Evolutionary conservation across 1,140 invertebrate genomes (phyloP), one percentile per base, ranked within the genome.

Genomic region (Aplysia californica): DNA sequence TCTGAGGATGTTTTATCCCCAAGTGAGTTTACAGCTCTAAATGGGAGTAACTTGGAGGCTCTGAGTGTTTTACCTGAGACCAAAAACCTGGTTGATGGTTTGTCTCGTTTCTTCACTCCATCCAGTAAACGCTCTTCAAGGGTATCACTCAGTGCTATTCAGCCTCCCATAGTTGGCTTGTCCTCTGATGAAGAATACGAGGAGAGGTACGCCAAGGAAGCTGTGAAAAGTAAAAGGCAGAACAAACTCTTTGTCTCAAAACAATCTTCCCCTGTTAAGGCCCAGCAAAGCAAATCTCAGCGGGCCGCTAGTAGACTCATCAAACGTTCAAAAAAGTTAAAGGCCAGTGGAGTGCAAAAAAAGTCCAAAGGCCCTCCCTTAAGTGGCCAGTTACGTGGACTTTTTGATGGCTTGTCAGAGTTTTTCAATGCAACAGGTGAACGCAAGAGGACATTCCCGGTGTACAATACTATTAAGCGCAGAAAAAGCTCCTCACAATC

Each of bases 381-480:
- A 33, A 90, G 91, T 80, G 92, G 93, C 5, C 94, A 94, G 79
- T 86, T 96, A 18, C 94, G 93, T 69, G 93, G 94, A 29, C 89
- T 96, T 0, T 96, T 94, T 89, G 95, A 96, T 87, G 95, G 95
- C 2, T 90, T 96, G 10, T 96, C 95, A 76, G 95, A 96, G 87
- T 93, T 96, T 80, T 96, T 95, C 85, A 93, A 94, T 50, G 92
- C 93, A 33, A 92, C 93, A 6, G 91, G 91, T 61, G 92, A 92
- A 71, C 82, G 93, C 82, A 86, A 92, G 82, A 87, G 93, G 56
- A 87, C 88, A 85, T 82, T 79, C 58, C 68, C 78, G 58, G 73
- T 82, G 56, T 82, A 84, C 78, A 81, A 73, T 75, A 56, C 64
- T 39, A 23, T 70, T 26, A 67, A 44, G 44, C 36, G 50, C 58